Evolutionary conservation across 2,888 invertebrate genomes (phyloP).

Genomic region (Tiphia femorata): DNA sequence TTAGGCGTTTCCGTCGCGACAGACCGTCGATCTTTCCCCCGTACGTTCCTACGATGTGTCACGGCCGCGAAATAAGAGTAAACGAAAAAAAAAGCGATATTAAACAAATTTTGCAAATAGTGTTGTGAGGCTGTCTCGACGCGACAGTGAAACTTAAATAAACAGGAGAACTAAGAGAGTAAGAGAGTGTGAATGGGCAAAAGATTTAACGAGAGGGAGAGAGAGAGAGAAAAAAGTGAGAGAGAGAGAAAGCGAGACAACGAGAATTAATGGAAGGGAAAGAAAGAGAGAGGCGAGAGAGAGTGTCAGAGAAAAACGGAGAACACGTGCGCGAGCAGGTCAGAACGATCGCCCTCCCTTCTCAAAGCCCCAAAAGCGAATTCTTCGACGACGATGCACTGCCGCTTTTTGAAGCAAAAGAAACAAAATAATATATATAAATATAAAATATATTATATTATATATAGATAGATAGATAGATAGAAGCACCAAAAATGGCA

Average conservation of each 20-base stretch:
- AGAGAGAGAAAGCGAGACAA: not conserved
- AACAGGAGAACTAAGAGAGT: conserved; percentile 5
- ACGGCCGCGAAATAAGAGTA: conserved; percentile 26
- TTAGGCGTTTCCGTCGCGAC: conserved; percentile 31
- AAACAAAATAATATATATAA: conserved; percentile 48
- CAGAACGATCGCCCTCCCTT: conserved; percentile 43
- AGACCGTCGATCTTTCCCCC: conserved; percentile 33
- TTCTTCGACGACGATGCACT: conserved; percentile 46
- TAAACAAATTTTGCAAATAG: too few species aligned
- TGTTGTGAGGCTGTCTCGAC: conserved; percentile 39
- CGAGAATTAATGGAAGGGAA: not conserved
- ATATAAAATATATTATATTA: conserved; percentile 44
- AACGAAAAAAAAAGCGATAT: conserved; percentile 3
- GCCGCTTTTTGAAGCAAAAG: conserved; percentile 50
- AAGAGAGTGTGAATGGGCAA: not conserved
- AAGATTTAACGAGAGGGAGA: not conserved
- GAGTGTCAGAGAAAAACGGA: conserved; percentile 1
- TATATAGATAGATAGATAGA: conserved; percentile 46
- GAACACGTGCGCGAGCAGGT: conserved; percentile 4
- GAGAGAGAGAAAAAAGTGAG: not conserved
- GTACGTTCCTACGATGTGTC: conserved; percentile 45
- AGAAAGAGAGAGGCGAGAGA: not conserved
- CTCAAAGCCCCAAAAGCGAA: conserved; percentile 40
- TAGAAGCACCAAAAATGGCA: conserved; percentile 46
- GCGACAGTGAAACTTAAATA: conserved; percentile 29